Evolutionary conservation across 2,797 vertebrate genomes (phyloP).

Genomic region (Brachymystax lenok): DNA sequence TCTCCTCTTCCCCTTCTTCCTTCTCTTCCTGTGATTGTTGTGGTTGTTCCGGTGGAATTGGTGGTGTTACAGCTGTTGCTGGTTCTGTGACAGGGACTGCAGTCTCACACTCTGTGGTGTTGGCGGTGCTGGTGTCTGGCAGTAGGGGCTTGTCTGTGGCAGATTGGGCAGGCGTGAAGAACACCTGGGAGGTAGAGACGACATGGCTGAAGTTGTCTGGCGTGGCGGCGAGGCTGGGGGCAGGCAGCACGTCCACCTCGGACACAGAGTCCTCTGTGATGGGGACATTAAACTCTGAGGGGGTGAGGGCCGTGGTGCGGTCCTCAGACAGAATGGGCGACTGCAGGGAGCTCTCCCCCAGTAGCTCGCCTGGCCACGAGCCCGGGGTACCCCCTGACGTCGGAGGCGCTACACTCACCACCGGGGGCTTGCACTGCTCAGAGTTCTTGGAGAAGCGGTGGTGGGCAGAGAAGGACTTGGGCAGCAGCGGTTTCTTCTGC

Average conservation of each 20-base stretch:
- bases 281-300: slow-evolving; percentile 86
- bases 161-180: slow-evolving; percentile 71
- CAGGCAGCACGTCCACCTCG: slow-evolving; percentile 84
- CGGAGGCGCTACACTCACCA: slow-evolving; percentile 70
- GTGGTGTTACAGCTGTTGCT: slow-evolving; percentile 65
- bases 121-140: slow-evolving; percentile 69
- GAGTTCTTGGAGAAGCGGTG: slow-evolving; percentile 86
- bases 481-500: slow-evolving; percentile 88
- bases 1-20: slow-evolving; percentile 61
- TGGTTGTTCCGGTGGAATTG: slow-evolving; percentile 47
- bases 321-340: slow-evolving; percentile 92
- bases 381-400: slow-evolving; percentile 56
- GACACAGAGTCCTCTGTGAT: slow-evolving; percentile 94
- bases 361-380: slow-evolving; percentile 79
- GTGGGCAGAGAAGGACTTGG: slow-evolving; percentile 94
- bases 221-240: slow-evolving; percentile 68
- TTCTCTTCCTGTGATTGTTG: slow-evolving; percentile 67
- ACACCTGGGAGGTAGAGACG: slow-evolving; percentile 82
- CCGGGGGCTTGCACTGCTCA: slow-evolving; percentile 73
- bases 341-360: slow-evolving; percentile 82
- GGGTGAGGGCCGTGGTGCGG: slow-evolving; percentile 90
- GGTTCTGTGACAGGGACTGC: slow-evolving; percentile 65
- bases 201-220: slow-evolving; percentile 56
- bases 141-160: slow-evolving; percentile 63
- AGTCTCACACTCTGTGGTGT: slow-evolving; percentile 65